phyloP scores from a whole-genome alignment of 2,888 invertebrate genomes.

The Drosophila buzzatii region DNA sequence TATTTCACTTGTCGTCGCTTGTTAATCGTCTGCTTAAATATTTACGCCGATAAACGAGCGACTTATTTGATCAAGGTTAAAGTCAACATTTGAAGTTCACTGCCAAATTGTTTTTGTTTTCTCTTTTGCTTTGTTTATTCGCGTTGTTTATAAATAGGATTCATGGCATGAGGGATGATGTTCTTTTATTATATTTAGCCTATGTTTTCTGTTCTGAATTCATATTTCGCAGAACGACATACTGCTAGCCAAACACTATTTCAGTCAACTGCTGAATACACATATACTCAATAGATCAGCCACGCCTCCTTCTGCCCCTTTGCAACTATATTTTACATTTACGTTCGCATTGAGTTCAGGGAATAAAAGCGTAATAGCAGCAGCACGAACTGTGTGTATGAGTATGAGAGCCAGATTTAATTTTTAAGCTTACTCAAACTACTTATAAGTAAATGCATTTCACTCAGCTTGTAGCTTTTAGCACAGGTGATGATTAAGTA shows the following conservation, averaged over 20 bases:
- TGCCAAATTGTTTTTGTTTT: slow-evolving; percentile 2
- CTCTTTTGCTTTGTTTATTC: neutral
- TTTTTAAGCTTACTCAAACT: neutral
- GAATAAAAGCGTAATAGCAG: too few relatives aligned
- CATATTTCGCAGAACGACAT: neutral
- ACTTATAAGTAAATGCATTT: neutral
- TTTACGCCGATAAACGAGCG: slow-evolving; percentile 82
- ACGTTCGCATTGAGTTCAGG: too few relatives aligned
- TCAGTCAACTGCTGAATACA: neutral
- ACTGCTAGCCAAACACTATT: neutral
- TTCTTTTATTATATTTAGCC: neutral
- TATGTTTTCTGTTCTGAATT: neutral
- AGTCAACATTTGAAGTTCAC: slow-evolving; percentile 12
- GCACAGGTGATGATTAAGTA: neutral
- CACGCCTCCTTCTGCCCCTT: neutral
- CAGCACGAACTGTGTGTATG: too few relatives aligned
- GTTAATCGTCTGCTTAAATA: slow-evolving; percentile 75
- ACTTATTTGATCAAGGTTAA: slow-evolving; percentile 22
- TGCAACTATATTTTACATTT: neutral
- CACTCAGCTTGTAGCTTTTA: neutral
- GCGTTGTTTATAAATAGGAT: neutral
- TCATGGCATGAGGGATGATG: neutral
- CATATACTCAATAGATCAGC: neutral
- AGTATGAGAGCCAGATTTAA: neutral
- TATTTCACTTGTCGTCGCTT: slow-evolving; percentile 52